Base-by-base conservation (phyloP, 2,113 vertebrate genomes). In the Candoia aspera region DNA sequence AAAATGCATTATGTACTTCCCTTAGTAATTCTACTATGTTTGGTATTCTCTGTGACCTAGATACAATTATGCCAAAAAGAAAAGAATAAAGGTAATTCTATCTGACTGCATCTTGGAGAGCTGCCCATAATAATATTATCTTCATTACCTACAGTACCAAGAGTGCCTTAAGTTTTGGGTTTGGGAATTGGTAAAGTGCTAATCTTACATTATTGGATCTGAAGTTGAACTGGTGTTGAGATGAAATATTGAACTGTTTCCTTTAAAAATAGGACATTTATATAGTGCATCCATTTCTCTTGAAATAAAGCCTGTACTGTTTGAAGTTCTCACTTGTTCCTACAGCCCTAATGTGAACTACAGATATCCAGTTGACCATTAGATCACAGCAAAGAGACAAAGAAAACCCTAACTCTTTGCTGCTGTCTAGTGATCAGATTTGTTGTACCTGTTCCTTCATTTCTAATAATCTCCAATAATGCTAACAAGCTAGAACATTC, bases 401-500 rank as follows among this genome's bases (percentile, higher is more conserved):
- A 49, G 49, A 49, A 49, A 49, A 49, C 49, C 3, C 49, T 5
- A 49, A 49, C 49, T 49, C 49, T 49, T 49, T 49, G 6, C 49
- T 5, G 49, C 49, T 49, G 6, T 49, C 6, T 49, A 49, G 49
- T 49, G 49, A 49, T 49, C 49, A 49, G 6, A 49, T 49, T 49
- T 49, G 6, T 49, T 49, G 49, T 8, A 49, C 49, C 95, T 93
- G 12, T 95, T 5, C 95, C 95, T 92, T 90, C 1, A 84, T 93
- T 87, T 94, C 95, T 26, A 94, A 79, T 86, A 94, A 94, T 92
- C 86, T 94, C 84, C 94, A 58, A 59, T 53, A 12, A n/a, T 92
- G 29, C 91, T 37, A 93, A 49, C 49, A 84, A 12, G 19, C 23
- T 85, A 79, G 87, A 90, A 93, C 24, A 94, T 49, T 49, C 49